Base-by-base conservation (phyloP, 2,888 invertebrate genomes). In the Thelaira solivaga region DNA sequence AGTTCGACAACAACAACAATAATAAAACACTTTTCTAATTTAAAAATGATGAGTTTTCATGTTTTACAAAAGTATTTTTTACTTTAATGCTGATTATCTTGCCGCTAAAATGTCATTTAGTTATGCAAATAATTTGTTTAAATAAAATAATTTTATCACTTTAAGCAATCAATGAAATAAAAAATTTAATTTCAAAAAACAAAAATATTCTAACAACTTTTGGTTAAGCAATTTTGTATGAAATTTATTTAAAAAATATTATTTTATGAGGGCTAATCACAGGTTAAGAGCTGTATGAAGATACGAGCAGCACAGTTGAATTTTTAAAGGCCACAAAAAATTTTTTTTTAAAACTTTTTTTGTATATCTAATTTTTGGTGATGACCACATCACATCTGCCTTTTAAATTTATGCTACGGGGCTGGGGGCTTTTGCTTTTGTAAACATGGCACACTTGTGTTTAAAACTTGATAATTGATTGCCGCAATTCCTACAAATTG, bases 381-480 rank as follows among this genome's bases (percentile, higher is more conserved):
- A 11, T 24, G 18, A 34, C 13, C 1, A n/a, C n/a, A 2, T n/a
- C 5, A 5, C 6, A 6, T 45, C n/a, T n/a, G n/a, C 4, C 31
- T 53, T 8, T 2, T 51, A 36, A 47, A 43, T 34, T 65, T 26
- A 36, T 59, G 36, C 43, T 61, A 26, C 69, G 1, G 18, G n/a
- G 8, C 29, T 65, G n/a, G n/a, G n/a, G n/a, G n/a, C n/a, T n/a
- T n/a, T n/a, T n/a, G n/a, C n/a, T n/a, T n/a, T 11, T 49, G 57
- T 49, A 73, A 68, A 73, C 68, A 69, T 78, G 73, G 68, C 73
- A 78, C 73, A 73, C 64, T 74, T 69, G 78, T 74, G 64, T 59
- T 69, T 18, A 24, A 53, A 62, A 74, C 68, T 73, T 55, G 77
- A 64, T 78, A 78, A 78, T 78, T 78, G 78, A 69, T 78, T 78